Evolutionary conservation across 2,797 vertebrate species (phyloP).

Genomic region (Clarias pachynema): DNA sequence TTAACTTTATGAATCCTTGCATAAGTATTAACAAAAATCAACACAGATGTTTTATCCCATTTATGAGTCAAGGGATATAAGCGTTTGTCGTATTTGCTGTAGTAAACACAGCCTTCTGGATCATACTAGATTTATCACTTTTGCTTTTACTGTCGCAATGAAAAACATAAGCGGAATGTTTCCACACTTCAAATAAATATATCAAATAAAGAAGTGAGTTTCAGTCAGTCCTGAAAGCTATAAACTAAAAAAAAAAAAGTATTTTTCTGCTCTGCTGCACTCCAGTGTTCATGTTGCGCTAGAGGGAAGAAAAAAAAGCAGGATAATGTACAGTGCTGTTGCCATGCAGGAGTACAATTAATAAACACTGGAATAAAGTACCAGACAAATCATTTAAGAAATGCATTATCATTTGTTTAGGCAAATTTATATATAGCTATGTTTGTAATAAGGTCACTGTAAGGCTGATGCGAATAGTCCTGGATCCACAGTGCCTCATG

Average conservation of each 20-base stretch:
- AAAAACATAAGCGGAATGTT: neutral
- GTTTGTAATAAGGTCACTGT: conserved; percentile 27
- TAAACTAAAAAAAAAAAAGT: neutral
- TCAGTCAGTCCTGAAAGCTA: neutral
- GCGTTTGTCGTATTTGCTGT: neutral
- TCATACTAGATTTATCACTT: conserved; percentile 6
- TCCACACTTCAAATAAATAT: conserved; percentile 15
- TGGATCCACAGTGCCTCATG: conserved; percentile 16
- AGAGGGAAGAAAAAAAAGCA: neutral
- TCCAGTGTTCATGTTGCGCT: neutral
- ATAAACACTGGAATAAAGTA: neutral
- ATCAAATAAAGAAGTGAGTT: conserved; percentile 12
- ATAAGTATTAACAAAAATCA: conserved; percentile 4
- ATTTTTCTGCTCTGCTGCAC: neutral
- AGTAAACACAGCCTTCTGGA: neutral
- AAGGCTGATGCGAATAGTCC: conserved; percentile 10
- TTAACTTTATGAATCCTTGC: neutral
- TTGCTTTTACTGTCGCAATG: conserved; percentile 10
- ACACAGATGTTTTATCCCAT: neutral
- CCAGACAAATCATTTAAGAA: conserved; percentile 3
- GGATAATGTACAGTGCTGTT: neutral
- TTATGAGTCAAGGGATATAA: neutral
- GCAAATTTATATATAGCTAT: conserved; percentile 22
- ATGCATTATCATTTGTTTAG: neutral
- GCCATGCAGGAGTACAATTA: neutral